Conservation (phyloP, 1,140 invertebrate genomes). For the Amyelois transitella region DNA sequence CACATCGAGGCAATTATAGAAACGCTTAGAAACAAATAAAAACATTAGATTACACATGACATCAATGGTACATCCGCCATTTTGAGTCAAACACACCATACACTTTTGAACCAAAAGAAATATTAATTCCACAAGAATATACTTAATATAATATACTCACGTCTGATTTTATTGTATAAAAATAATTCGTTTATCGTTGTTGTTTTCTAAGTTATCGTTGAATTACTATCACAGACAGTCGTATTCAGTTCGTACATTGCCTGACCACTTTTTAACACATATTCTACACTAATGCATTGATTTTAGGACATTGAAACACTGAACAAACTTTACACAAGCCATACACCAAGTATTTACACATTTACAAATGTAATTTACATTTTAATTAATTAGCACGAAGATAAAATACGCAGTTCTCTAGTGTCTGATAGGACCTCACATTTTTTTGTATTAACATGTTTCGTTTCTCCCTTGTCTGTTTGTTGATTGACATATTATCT, state of each 20-base stretch:
- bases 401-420: constrained; percentile 41
- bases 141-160: constrained; percentile 30
- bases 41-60: constrained; percentile 1
- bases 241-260: constrained; percentile 13
- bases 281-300: constrained; percentile 7
- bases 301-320: constrained; percentile 6
- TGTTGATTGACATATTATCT: too few species aligned
- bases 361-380: constrained; percentile 28
- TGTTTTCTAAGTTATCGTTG: constrained; percentile 13
- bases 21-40: constrained; percentile 24
- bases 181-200: constrained; percentile 4
- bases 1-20: constrained; percentile 32
- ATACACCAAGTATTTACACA: constrained; percentile 22
- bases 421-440: constrained; percentile 46
- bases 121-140: constrained; percentile 5
- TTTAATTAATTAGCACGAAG: constrained; percentile 30
- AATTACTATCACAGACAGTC: constrained; percentile 8
- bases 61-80: constrained; percentile 30
- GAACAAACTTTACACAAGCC: constrained; percentile 17
- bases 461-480: constrained; percentile 13
- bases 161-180: constrained; percentile 12
- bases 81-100: constrained; percentile 20
- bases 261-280: neutral
- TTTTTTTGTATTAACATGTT: constrained; percentile 36
- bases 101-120: neutral